Evolutionary conservation across 2,113 vertebrate species (phyloP).

Genomic region (Pristiophorus japonicus): DNA sequence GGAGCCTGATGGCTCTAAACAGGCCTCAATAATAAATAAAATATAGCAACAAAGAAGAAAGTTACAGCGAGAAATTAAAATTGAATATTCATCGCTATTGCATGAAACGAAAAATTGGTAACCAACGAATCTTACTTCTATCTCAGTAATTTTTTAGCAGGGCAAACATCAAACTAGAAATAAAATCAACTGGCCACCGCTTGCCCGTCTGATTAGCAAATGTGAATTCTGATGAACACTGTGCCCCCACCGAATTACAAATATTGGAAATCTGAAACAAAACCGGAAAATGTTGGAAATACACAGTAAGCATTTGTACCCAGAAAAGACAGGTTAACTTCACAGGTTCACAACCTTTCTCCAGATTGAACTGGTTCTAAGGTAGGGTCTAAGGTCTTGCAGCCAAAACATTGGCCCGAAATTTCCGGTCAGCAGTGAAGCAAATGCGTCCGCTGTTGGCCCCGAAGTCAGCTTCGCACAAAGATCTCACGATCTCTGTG

Average conservation of each 20-base stretch:
- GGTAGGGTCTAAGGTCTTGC: not conserved
- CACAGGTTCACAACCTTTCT: not conserved
- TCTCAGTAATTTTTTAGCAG: not conserved
- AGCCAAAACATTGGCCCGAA: not conserved
- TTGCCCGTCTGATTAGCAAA: not conserved
- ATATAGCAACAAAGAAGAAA: not conserved
- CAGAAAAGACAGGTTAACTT: not conserved
- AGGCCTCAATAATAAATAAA: not conserved
- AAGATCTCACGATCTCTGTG: too few relatives aligned
- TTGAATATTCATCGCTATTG: not conserved
- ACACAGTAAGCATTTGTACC: not conserved
- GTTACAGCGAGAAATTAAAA: too few relatives aligned
- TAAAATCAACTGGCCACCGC: not conserved
- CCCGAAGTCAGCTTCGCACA: too few relatives aligned
- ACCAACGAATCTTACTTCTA: not conserved
- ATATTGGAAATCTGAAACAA: not conserved
- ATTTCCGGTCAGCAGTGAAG: too few relatives aligned
- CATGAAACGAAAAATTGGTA: not conserved
- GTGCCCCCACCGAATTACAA: not conserved
- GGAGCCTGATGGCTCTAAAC: not conserved
- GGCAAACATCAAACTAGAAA: too few relatives aligned
- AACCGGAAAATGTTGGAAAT: not conserved
- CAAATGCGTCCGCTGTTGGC: too few relatives aligned
- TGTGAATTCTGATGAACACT: not conserved
- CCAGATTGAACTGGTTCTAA: too few relatives aligned